Percentiles rank a stretch among this genome's conserved stretches.
phyloP scores from a whole-genome alignment of 2,113 vertebrate genomes.

The Prionailurus viverrinus region DNA sequence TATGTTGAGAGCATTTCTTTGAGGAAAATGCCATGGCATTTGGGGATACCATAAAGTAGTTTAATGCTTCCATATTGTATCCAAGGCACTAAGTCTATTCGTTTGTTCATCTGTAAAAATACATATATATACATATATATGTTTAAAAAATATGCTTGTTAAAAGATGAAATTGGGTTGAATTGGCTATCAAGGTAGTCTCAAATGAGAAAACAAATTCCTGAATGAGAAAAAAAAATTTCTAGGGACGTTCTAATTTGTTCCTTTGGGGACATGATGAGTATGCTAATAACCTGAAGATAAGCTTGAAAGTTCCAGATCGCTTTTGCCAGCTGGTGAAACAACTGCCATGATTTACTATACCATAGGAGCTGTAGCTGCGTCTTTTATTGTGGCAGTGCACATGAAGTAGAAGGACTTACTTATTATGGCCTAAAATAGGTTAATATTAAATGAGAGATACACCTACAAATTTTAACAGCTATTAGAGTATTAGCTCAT shows the following conservation, averaged over 20 bases:
- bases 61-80: neutral
- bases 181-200: neutral
- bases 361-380: neutral
- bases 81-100: neutral
- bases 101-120: neutral
- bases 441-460: neutral
- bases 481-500: neutral
- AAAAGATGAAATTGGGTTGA: neutral
- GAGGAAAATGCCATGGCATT: neutral
- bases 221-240: neutral
- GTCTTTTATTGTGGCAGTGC: neutral
- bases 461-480: neutral
- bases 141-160: neutral
- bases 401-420: neutral
- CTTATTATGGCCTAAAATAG: slow-evolving; percentile 18
- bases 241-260: neutral
- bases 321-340: neutral
- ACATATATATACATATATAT: neutral
- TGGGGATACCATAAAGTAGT: neutral
- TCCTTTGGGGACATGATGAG: neutral
- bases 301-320: neutral
- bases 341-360: neutral
- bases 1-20: neutral
- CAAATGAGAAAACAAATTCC: neutral
- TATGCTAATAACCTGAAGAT: neutral